Evolutionary conservation across 2,888 invertebrate genomes (phyloP).

Genomic region (Masnerella sp.): DNA sequence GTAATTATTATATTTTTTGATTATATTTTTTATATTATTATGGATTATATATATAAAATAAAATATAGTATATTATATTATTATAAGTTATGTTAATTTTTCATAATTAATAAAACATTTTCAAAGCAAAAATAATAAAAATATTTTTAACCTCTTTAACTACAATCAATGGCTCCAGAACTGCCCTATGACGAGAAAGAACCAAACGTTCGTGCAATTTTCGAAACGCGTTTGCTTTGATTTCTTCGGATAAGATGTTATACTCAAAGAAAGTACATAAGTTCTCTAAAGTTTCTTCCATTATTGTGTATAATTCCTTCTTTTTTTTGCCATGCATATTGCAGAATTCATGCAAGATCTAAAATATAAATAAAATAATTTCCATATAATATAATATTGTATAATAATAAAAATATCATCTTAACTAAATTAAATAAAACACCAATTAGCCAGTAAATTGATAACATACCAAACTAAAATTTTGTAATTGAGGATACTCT

Average conservation of each 20-base stretch:
- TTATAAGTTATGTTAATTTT: background rate
- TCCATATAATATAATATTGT: background rate
- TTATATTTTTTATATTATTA: background rate
- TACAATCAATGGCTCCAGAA: slow-evolving; percentile 2
- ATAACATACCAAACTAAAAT: background rate
- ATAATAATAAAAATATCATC: background rate
- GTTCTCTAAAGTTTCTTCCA: background rate
- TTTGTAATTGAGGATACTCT: background rate
- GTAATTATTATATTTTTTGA: background rate
- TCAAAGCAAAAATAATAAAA: background rate
- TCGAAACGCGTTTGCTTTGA: background rate
- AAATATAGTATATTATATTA: background rate
- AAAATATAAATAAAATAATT: background rate
- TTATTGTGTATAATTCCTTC: background rate
- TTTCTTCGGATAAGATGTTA: background rate
- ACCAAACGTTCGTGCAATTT: slow-evolving; percentile 5
- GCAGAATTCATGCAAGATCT: slow-evolving; percentile 1
- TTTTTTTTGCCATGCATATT: background rate
- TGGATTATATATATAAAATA: too few relatives aligned
- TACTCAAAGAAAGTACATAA: background rate
- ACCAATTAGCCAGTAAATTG: background rate
- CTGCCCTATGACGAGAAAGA: background rate
- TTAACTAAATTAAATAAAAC: background rate
- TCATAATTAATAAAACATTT: background rate
- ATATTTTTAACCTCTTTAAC: background rate